phyloP scores from a whole-genome alignment of 2,113 vertebrate species.

The Protobothrops flavoviridis region DNA sequence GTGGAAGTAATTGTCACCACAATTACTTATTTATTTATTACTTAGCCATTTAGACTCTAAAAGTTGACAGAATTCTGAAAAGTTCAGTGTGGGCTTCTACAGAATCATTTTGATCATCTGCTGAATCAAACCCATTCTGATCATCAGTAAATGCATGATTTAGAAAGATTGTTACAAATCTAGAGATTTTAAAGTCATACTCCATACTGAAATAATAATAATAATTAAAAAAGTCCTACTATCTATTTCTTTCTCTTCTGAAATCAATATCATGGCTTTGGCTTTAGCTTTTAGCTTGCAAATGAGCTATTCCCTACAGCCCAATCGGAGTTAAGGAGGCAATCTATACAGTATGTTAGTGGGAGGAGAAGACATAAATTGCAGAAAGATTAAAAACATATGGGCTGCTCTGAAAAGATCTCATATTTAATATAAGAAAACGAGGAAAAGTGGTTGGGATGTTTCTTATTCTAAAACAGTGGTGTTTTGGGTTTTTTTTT shows the following conservation, averaged over 20 bases:
- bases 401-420: background rate
- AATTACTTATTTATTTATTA: constrained; percentile 74
- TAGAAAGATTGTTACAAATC: constrained; percentile 58
- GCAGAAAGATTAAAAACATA: constrained; percentile 50
- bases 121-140: constrained; percentile 61
- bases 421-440: background rate
- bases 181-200: constrained; percentile 43
- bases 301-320: constrained; percentile 17
- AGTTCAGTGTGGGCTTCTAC: constrained; percentile 56
- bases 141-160: constrained; percentile 60
- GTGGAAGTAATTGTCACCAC: constrained; percentile 74
- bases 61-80: constrained; percentile 66
- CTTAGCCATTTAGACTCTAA: constrained; percentile 66
- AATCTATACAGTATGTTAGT: constrained; percentile 17
- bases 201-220: constrained; percentile 40
- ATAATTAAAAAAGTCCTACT: background rate
- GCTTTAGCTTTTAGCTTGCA: constrained; percentile 33
- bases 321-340: constrained; percentile 16
- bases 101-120: constrained; percentile 34
- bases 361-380: constrained; percentile 34
- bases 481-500: background rate
- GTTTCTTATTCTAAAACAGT: background rate
- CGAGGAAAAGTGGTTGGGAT: background rate
- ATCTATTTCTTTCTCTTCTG: constrained; percentile 24
- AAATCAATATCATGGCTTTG: constrained; percentile 40